phyloP scores from a whole-genome alignment of 2,888 invertebrate genomes.

The Dolichopus griseipennis region DNA sequence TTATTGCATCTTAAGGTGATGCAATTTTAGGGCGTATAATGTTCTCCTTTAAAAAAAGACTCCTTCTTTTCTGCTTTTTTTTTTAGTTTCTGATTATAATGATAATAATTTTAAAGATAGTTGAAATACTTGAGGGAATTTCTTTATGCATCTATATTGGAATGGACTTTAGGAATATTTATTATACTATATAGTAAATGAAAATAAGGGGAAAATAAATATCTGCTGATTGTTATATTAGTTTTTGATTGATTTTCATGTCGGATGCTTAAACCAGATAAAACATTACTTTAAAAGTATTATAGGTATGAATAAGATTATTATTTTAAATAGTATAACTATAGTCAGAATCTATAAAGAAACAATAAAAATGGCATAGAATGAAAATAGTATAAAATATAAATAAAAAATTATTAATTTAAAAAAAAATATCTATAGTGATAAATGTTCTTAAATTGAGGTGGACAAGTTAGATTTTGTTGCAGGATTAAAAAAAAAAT shows the following conservation, averaged over 20 bases:
- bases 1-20: conserved; percentile 1
- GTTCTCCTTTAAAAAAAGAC: neutral
- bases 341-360: neutral
- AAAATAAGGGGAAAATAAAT: neutral
- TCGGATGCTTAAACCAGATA: neutral
- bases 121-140: too few species aligned
- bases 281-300: neutral
- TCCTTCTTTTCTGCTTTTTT: neutral
- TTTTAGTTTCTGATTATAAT: neutral
- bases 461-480: conserved; percentile 4
- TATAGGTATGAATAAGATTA: neutral
- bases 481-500: neutral
- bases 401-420: neutral
- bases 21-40: conserved; percentile 1
- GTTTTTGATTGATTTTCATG: neutral
- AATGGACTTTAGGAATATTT: too few species aligned
- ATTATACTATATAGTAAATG: too few species aligned
- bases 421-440: neutral
- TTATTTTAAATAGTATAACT: neutral
- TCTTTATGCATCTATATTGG: too few species aligned
- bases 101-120: neutral
- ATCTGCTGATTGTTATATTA: conserved; percentile 6
- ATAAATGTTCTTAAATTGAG: conserved; percentile 3
- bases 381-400: neutral
- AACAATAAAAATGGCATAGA: neutral